Base-by-base conservation (phyloP, 1,140 invertebrate species). In the Apis florea region DNA sequence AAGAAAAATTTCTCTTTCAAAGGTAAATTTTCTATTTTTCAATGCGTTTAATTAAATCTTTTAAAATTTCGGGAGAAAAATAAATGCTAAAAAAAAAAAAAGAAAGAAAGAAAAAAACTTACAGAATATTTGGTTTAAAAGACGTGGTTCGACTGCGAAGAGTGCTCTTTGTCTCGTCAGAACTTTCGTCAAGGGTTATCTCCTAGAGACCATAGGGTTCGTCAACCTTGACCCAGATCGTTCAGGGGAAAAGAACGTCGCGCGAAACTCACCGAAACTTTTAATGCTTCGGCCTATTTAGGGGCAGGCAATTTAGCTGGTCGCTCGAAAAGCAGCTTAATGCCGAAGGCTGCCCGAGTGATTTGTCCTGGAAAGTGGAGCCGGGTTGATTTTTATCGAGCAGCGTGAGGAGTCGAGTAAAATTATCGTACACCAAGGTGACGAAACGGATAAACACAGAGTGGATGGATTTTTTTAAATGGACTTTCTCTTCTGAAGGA, bases 231-330 rank as follows among this genome's bases (percentile, higher is more conserved):
- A 58, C 81, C 76, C 67, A 83, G 51, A 83, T 79, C 64, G n/a
- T 21, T n/a, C 1, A 40, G 63, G n/a, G 70, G 69, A 24, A 74
- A 73, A n/a, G 24, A 40, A 63, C 49, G 64, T 26, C 53, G n/a
- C 15, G 67, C 21, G 64, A 13, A 24, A 40, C 71, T 58, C 10
- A 24, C 40, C 40, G 63, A 75, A 74, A 81, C 71, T 81, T 75
- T 81, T 81, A 81, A 81, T 75, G 72, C 63, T 53, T 75, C 63
- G 63, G 72, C 54, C 79, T 81, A 75, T 81, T 75, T 81, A 74
- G 19, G 72, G 31, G 8, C 31, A 31, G 19, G 63, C 40, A 75
- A 75, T 80, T 74, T 80, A 66, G 40, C n/a, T 51, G 70, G 61
- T 67, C 53, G 71, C 31, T 26, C 15, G 53, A 24, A 80, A 80